Percentiles rank a stretch among this genome's conserved stretches.
phyloP scores from a whole-genome alignment of 2,888 invertebrate genomes.

The Pachycephus smyrnensis region DNA sequence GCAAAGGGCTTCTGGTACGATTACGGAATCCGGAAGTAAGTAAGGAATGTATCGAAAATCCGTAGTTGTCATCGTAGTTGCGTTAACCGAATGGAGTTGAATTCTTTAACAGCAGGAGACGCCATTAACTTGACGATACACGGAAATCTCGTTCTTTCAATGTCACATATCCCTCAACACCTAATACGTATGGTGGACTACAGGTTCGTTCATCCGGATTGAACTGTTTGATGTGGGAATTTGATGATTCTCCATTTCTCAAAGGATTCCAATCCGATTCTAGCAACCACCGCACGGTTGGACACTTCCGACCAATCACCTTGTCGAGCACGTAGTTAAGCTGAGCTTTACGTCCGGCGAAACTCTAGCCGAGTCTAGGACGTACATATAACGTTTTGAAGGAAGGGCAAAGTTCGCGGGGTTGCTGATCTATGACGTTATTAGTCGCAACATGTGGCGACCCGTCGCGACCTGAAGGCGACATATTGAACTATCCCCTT shows the following conservation, averaged over 20 bases:
- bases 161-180: not conserved
- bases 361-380: not conserved
- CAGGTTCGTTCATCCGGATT: not conserved
- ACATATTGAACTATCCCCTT: conserved; percentile 47
- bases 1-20: no score
- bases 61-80: no score
- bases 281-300: not conserved
- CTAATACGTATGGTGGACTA: not conserved
- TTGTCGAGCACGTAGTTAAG: not conserved
- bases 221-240: not conserved
- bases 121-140: not conserved
- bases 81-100: no score
- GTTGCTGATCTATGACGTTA: conserved; percentile 53
- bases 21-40: no score
- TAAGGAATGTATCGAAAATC: no score
- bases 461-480: conserved; percentile 44
- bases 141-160: not conserved
- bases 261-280: not conserved
- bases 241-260: not conserved
- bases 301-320: not conserved
- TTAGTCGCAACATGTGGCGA: conserved; percentile 55
- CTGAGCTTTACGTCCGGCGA: not conserved
- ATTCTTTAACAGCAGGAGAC: not conserved
- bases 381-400: not conserved
- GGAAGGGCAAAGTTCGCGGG: conserved; percentile 45